phyloP scores from a whole-genome alignment of 1,140 invertebrate species.

The Seison nebaliae region DNA sequence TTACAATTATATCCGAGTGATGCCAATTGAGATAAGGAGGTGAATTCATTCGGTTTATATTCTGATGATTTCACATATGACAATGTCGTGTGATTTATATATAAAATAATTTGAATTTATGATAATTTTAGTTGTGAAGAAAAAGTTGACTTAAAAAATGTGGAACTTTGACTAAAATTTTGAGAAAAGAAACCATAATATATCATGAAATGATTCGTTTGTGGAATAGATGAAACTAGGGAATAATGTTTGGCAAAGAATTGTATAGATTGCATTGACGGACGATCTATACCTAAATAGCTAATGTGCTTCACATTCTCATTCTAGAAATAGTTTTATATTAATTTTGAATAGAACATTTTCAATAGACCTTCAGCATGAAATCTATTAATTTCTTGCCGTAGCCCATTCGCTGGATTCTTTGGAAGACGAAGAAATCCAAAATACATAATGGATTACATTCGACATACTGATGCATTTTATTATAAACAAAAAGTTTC shows the following conservation, averaged over 20 bases:
- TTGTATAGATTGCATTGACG: constrained; percentile 52
- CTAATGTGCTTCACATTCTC: constrained; percentile 41
- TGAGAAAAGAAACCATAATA: constrained; percentile 48
- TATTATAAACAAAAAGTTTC: constrained; percentile 26
- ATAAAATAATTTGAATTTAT: too few relatives aligned
- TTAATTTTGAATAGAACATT: not conserved
- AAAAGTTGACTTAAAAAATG: too few relatives aligned
- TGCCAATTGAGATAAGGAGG: too few relatives aligned
- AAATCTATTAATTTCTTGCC: constrained; percentile 24
- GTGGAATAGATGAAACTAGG: constrained; percentile 40
- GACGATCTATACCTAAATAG: constrained; percentile 63
- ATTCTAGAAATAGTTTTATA: constrained; percentile 32
- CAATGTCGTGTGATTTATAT: too few relatives aligned
- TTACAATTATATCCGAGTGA: too few relatives aligned
- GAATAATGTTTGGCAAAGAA: constrained; percentile 58
- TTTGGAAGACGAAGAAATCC: constrained; percentile 28
- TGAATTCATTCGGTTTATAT: too few relatives aligned
- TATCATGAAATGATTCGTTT: constrained; percentile 61
- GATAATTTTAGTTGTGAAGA: too few relatives aligned
- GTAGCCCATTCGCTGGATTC: constrained; percentile 22
- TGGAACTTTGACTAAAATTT: too few relatives aligned
- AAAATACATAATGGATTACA: constrained; percentile 24
- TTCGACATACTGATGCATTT: constrained; percentile 19
- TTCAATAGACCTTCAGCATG: constrained; percentile 20
- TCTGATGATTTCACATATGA: too few relatives aligned